Evolutionary conservation across 2,888 invertebrate species (phyloP).

Genomic region (Malthinus seriepunctatus): DNA sequence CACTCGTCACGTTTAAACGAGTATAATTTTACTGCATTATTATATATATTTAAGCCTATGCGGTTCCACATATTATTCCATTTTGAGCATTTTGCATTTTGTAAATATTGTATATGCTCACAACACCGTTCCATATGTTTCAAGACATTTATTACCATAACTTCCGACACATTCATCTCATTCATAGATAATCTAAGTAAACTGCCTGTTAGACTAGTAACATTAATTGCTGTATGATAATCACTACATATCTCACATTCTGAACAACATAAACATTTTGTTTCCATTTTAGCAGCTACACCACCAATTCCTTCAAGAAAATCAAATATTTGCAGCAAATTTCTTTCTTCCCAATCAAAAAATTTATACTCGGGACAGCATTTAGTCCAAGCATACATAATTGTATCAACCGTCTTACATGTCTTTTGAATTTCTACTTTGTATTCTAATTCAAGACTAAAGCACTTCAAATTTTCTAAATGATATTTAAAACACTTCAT

Average conservation of each 20-base stretch:
- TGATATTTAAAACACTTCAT: constrained; percentile 1
- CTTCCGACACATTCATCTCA: not conserved
- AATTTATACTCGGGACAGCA: constrained; percentile 3
- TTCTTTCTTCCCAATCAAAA: constrained; percentile 1
- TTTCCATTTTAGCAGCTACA: not conserved
- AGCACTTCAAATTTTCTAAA: not conserved
- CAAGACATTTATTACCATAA: not conserved
- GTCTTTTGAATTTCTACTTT: not conserved
- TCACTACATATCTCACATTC: constrained; percentile 6
- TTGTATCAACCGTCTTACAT: not conserved
- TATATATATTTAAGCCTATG: constrained; percentile 31
- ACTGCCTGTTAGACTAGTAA: constrained; percentile 5
- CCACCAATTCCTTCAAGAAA: constrained; percentile 4
- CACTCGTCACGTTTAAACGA: constrained; percentile 11
- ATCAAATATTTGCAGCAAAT: constrained; percentile 5
- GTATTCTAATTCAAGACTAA: not conserved
- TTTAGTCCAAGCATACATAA: constrained; percentile 3
- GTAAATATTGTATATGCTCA: constrained; percentile 23
- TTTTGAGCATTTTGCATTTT: constrained; percentile 29
- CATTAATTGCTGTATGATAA: not conserved
- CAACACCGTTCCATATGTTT: constrained; percentile 29
- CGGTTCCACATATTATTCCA: constrained; percentile 33
- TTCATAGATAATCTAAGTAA: constrained; percentile 9
- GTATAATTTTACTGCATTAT: constrained; percentile 33
- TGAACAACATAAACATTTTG: constrained; percentile 3